phyloP scores from a whole-genome alignment of 2,888 invertebrate genomes.

The Limnephilus rhombicus region DNA sequence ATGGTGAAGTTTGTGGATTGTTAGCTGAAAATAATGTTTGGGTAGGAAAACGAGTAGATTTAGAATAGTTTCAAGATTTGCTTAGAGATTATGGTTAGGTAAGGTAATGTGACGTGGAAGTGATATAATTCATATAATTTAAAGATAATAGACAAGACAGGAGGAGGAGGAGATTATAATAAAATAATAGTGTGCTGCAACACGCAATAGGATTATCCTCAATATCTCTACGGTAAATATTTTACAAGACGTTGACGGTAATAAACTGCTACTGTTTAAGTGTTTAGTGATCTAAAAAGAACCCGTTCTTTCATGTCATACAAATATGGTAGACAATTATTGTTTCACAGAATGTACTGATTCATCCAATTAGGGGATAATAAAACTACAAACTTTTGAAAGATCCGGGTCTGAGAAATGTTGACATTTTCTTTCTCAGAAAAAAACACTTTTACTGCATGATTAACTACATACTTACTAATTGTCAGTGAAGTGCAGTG shows the following conservation, averaged over 20 bases:
- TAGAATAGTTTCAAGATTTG: background rate
- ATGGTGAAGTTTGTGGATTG: background rate
- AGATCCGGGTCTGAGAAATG: background rate
- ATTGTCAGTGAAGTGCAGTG: background rate
- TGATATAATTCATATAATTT: background rate
- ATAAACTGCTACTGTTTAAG: background rate
- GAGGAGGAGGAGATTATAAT: background rate
- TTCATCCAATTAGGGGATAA: background rate
- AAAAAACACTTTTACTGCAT: background rate
- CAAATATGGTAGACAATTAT: background rate
- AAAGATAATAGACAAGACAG: background rate
- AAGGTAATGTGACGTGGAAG: background rate
- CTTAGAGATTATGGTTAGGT: background rate
- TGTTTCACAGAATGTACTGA: background rate
- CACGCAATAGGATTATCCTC: background rate
- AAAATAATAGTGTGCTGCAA: background rate
- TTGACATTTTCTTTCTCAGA: background rate
- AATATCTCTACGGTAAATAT: background rate
- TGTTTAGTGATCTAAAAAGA: background rate
- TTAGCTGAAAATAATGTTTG: background rate
- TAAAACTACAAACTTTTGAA: background rate
- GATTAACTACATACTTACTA: background rate
- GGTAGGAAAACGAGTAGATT: background rate
- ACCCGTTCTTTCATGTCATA: background rate
- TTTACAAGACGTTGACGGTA: background rate